phyloP scores from a whole-genome alignment of 2,113 vertebrate genomes.

The Phyllostomus hastatus region DNA sequence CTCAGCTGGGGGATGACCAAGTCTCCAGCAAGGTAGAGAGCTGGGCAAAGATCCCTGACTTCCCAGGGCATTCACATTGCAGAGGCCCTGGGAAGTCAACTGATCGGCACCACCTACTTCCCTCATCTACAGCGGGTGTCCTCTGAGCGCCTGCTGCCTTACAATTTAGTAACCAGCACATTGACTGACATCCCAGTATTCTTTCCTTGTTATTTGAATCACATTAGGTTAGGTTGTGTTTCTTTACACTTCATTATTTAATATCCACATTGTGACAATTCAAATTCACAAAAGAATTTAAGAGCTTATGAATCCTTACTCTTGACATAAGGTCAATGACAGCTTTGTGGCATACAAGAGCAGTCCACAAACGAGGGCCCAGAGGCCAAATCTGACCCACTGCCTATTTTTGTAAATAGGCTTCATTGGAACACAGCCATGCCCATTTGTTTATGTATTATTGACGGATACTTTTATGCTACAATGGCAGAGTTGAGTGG shows the following conservation, averaged over 20 bases:
- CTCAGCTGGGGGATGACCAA: not conserved
- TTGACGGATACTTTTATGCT: not conserved
- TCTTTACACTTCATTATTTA: conserved; percentile 3
- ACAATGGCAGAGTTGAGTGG: not conserved
- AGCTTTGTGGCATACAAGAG: not conserved
- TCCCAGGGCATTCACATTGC: not conserved
- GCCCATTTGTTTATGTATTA: not conserved
- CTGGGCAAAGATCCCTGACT: not conserved
- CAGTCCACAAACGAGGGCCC: not conserved
- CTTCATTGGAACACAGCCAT: not conserved
- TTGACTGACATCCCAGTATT: not conserved
- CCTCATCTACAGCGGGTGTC: not conserved
- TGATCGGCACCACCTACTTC: not conserved
- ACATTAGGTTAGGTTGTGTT: not conserved
- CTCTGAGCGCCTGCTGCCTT: not conserved
- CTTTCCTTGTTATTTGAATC: not conserved
- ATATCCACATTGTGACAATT: conserved; percentile 37
- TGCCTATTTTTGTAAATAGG: conserved; percentile 27
- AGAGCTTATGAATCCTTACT: not conserved
- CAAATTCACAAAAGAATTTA: conserved; percentile 21
- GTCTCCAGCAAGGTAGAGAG: not conserved
- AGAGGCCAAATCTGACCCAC: not conserved
- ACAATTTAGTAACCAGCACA: not conserved
- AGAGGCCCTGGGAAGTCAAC: not conserved
- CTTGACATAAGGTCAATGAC: not conserved